Base-by-base conservation (phyloP, 2,113 vertebrate species). In the Atherinomorus stipes region DNA sequence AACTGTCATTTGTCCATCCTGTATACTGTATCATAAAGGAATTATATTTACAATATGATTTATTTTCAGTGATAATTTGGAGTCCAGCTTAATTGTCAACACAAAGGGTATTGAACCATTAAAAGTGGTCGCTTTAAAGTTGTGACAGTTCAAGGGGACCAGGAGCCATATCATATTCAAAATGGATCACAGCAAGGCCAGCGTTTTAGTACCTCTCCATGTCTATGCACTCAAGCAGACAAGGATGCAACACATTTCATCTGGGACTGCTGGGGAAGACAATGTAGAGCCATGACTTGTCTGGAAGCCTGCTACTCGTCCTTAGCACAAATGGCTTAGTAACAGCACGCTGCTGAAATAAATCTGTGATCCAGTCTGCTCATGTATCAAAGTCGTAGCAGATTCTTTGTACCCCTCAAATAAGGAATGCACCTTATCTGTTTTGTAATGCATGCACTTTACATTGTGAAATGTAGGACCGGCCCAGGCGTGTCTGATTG, bases 401-500 rank as follows among this genome's bases (percentile, higher is more conserved):
- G 52, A 80, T 76, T 80, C 28, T 65, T 81, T 42, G 52, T 66
- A 28, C 23, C 59, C 13, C 44, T 34, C 11, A 19, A 23, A 80
- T 23, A 68, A 65, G 77, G 68, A 72, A 67, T 67, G 52, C 81
- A 78, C 78, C 83, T 66, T 78, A 85, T 90, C 93, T 92, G 93
- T 93, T 94, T 90, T 94, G 94, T 91, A 87, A 91, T 88, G 85
- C 87, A 87, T 84, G 89, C 88, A 56, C 86, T 83, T 92, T 95
- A 96, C 96, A 95, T 95, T 93, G 94, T 90, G 89, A 94, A 94
- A 94, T 96, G 53, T 78, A 96, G 95, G 89, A 88, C 78, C 86
- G 86, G 89, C 89, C 90, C 54, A 93, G 96, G 94, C 94, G 89
- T 84, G 94, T 93, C 94, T 96, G 96, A 97, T 98, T 98, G 96